Conservation (phyloP, 2,797 vertebrate genomes). For the Rhabdomys pumilio region DNA sequence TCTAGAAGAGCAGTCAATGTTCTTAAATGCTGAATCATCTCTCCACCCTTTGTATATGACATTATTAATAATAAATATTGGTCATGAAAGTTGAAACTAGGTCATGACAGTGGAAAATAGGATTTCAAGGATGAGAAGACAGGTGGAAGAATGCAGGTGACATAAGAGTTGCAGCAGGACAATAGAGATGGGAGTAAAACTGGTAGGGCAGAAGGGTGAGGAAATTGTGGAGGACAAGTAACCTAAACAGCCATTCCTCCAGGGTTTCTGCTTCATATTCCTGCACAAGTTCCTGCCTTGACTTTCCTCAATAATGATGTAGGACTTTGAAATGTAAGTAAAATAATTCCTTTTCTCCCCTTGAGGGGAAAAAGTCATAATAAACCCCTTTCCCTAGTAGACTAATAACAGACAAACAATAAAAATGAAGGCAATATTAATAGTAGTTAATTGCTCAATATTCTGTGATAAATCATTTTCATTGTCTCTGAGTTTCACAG, state of each 20-base stretch:
- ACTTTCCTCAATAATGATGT: background rate
- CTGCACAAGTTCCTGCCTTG: background rate
- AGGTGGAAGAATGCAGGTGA: background rate
- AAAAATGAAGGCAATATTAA: background rate
- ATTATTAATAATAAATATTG: background rate
- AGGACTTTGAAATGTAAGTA: background rate
- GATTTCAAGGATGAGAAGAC: no score
- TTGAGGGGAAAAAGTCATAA: background rate
- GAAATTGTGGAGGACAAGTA: background rate
- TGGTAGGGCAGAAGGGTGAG: background rate
- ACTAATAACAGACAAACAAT: background rate
- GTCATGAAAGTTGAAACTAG: background rate
- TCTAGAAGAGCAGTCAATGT: background rate
- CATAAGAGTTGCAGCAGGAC: background rate
- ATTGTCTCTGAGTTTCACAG: background rate
- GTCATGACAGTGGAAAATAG: background rate
- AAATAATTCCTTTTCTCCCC: background rate
- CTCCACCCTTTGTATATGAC: background rate
- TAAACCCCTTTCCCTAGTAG: background rate
- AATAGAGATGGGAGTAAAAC: no score
- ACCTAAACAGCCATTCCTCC: background rate
- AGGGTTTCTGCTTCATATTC: background rate
- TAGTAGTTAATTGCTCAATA: background rate
- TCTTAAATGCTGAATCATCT: background rate
- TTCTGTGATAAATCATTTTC: background rate